These are phyloP conservation scores for Darevskia mixta DNA, from an alignment of 2,797 vertebrate genomes.

Conservation along the genomic window DNA sequence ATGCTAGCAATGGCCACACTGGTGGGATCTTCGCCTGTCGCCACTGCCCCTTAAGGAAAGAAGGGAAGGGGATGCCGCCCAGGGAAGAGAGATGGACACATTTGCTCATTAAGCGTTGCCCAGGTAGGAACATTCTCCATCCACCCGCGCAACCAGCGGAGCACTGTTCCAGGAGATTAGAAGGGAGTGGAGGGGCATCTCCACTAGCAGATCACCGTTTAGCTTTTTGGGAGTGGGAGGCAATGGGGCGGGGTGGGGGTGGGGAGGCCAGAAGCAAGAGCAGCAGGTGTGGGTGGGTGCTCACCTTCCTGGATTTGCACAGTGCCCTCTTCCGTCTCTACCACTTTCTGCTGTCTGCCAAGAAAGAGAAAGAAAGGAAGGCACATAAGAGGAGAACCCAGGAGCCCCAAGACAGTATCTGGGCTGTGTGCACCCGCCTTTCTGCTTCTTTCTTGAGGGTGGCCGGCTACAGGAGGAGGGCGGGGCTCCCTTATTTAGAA, in stretches of 20 bases:
- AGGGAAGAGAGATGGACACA: not conserved
- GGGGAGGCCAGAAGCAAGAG: too few species aligned
- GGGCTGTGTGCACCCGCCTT: rapidly evolving
- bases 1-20: slow-evolving; percentile 89
- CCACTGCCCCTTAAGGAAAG: slow-evolving; percentile 84
- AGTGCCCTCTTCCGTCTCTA: slow-evolving; percentile 80
- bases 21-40: slow-evolving; percentile 90
- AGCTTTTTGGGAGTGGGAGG: not conserved
- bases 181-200: too few species aligned
- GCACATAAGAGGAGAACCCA: not conserved
- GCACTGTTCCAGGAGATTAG: too few species aligned
- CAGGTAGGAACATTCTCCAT: too few species aligned
- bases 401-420: rapidly evolving
- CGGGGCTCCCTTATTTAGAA: not conserved
- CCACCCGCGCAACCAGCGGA: not conserved
- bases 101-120: not conserved
- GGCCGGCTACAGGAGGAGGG: too few species aligned
- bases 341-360: slow-evolving; percentile 78
- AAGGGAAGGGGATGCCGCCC: not conserved
- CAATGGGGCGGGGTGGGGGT: not conserved
- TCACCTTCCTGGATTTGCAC: slow-evolving; percentile 83
- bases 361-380: not conserved
- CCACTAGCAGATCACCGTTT: too few species aligned
- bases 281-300: not conserved
- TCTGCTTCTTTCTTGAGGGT: too few species aligned